phyloP scores from a whole-genome alignment of 1,140 invertebrate genomes.

The Nomia melanderi region DNA sequence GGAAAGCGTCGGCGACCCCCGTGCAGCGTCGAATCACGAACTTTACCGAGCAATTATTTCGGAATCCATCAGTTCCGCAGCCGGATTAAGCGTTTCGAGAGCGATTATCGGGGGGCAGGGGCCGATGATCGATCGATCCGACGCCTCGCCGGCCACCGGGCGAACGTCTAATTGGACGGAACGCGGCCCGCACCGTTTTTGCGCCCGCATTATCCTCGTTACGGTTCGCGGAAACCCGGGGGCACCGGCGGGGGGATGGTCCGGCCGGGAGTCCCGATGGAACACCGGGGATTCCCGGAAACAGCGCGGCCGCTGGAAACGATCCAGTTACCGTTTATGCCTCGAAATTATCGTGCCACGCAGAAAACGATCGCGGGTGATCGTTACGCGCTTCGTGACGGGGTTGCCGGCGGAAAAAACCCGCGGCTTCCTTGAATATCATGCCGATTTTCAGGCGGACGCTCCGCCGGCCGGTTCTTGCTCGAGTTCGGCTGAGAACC shows the following conservation, averaged over 20 bases:
- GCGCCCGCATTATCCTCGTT: slow-evolving; percentile 32
- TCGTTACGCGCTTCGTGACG: neutral
- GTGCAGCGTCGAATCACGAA: slow-evolving; percentile 20
- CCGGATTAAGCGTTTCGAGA: slow-evolving; percentile 58
- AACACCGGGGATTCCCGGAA: slow-evolving; percentile 39
- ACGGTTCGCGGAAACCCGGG: slow-evolving; percentile 23
- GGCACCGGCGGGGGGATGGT: neutral
- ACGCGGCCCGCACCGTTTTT: slow-evolving; percentile 24
- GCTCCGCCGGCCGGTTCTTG: no score
- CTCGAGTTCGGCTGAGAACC: no score
- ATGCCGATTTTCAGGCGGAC: neutral
- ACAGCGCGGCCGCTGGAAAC: neutral
- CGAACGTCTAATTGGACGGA: slow-evolving; percentile 50
- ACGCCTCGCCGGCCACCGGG: slow-evolving; percentile 1
- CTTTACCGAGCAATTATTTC: slow-evolving; percentile 71
- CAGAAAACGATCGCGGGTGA: neutral
- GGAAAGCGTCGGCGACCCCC: slow-evolving; percentile 46
- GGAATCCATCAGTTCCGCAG: slow-evolving; percentile 71
- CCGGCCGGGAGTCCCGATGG: slow-evolving; percentile 17
- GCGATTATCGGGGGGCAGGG: slow-evolving; percentile 58
- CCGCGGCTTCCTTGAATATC: slow-evolving; percentile 8
- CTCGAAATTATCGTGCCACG: slow-evolving; percentile 33
- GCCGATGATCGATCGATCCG: slow-evolving; percentile 61
- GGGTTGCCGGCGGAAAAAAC: neutral
- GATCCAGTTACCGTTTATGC: slow-evolving; percentile 42